These are phyloP conservation scores for Anthoscopus minutus DNA, from an alignment of 2,113 vertebrate genomes.

Conservation along the genomic window DNA sequence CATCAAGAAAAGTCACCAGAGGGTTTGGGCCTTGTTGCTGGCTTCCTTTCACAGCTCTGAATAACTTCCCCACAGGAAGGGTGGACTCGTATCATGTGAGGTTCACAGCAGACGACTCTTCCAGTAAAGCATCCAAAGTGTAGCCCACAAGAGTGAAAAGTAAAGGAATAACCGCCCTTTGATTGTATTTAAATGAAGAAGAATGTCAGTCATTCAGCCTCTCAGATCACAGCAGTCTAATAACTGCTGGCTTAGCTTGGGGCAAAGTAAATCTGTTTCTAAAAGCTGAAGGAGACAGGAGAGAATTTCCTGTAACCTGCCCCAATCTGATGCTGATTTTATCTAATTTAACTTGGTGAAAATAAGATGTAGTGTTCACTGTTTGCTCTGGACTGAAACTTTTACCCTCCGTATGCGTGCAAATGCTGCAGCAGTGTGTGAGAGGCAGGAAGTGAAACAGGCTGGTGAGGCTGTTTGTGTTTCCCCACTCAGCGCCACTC, in stretches of 20 bases:
- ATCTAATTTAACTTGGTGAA: neutral
- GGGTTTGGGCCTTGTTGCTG: slow-evolving; percentile 40
- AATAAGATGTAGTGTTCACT: neutral
- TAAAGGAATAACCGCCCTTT: slow-evolving; percentile 9
- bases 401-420: accelerated
- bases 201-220: slow-evolving; percentile 2
- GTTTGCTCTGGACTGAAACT: slow-evolving; percentile 4
- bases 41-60: slow-evolving; percentile 61
- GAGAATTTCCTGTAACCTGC: neutral
- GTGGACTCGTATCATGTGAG: slow-evolving; percentile 39
- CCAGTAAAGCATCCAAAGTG: slow-evolving; percentile 19
- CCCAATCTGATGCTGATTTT: neutral
- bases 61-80: slow-evolving; percentile 66
- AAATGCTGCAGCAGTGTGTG: neutral
- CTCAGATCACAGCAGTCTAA: neutral
- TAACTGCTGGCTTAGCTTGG: neutral
- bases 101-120: slow-evolving; percentile 50
- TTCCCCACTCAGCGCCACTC: neutral
- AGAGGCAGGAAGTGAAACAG: slow-evolving; percentile 56
- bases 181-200: slow-evolving; percentile 21
- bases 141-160: slow-evolving; percentile 12
- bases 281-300: neutral
- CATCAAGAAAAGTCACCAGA: slow-evolving; percentile 54
- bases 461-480: neutral
- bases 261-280: neutral